phyloP scores from a whole-genome alignment of 2,888 invertebrate genomes.

The Plusia festucae region DNA sequence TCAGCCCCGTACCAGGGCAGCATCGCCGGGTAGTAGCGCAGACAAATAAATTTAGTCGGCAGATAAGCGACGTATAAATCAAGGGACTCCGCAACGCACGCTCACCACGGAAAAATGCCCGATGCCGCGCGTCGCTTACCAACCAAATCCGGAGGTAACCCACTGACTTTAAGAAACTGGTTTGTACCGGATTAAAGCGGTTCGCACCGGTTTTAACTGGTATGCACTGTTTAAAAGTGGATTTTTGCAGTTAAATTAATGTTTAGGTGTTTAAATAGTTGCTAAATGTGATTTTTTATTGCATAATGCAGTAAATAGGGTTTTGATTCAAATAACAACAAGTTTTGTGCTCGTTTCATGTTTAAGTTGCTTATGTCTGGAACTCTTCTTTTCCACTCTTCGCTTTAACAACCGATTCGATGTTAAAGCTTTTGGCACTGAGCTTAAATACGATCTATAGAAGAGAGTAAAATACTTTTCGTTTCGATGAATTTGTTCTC shows the following conservation, averaged over 20 bases:
- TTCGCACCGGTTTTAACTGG: constrained; percentile 5
- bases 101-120: constrained; percentile 68
- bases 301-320: not conserved
- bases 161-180: constrained; percentile 50
- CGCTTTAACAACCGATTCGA: not conserved
- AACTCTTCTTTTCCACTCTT: no score
- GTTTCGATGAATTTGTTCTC: not conserved
- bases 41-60: constrained; percentile 87
- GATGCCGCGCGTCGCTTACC: constrained; percentile 44
- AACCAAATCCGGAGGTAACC: constrained; percentile 42
- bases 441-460: not conserved
- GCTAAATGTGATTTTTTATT: not conserved
- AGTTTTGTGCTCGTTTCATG: no score
- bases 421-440: not conserved
- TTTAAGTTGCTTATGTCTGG: no score
- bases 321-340: not conserved
- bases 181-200: constrained; percentile 13
- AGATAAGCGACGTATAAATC: constrained; percentile 88
- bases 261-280: not conserved
- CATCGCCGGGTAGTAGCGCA: constrained; percentile 80
- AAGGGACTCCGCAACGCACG: constrained; percentile 68
- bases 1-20: constrained; percentile 63
- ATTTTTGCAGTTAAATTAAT: not conserved
- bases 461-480: not conserved
- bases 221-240: constrained; percentile 11